These are phyloP conservation scores for Eucidaris tribuloides DNA, from an alignment of 35 echinoderm and acorn worm genomes.

Conservation along the genomic window DNA sequence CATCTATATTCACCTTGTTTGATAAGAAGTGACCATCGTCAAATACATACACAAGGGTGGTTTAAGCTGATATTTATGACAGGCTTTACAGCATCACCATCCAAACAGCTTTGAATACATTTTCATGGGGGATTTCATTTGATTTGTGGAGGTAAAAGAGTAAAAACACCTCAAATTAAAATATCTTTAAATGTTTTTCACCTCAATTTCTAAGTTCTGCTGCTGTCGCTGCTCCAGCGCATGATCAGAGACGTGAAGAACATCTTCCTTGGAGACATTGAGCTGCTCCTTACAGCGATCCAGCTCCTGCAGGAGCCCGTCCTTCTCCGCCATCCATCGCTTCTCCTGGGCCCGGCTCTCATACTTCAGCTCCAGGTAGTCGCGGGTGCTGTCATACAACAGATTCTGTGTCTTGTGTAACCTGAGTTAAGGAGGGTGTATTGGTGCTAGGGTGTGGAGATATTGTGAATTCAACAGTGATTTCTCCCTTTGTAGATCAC, in stretches of 20 bases:
- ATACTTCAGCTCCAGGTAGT: slow-evolving; percentile 85
- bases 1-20: no score
- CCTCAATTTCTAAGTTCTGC: slow-evolving; percentile 77
- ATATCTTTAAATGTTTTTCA: slow-evolving; percentile 1
- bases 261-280: slow-evolving; percentile 83
- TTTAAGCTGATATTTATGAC: no score
- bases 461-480: no score
- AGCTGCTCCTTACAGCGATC: slow-evolving; percentile 84
- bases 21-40: no score
- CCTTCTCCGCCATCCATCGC: slow-evolving; percentile 90
- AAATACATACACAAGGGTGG: no score
- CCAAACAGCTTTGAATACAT: no score
- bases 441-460: no score
- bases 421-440: not conserved
- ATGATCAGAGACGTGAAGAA: slow-evolving; percentile 68
- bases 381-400: slow-evolving; percentile 86
- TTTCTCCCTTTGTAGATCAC: no score
- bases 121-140: no score
- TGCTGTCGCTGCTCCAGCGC: slow-evolving; percentile 60
- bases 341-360: slow-evolving; percentile 67
- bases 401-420: slow-evolving; percentile 81
- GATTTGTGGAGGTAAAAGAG: no score
- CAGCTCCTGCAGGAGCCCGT: slow-evolving; percentile 68
- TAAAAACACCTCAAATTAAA: no score
- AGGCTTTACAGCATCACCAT: no score